Conservation (phyloP, 2,888 invertebrate genomes). For the Tigriopus californicus region DNA sequence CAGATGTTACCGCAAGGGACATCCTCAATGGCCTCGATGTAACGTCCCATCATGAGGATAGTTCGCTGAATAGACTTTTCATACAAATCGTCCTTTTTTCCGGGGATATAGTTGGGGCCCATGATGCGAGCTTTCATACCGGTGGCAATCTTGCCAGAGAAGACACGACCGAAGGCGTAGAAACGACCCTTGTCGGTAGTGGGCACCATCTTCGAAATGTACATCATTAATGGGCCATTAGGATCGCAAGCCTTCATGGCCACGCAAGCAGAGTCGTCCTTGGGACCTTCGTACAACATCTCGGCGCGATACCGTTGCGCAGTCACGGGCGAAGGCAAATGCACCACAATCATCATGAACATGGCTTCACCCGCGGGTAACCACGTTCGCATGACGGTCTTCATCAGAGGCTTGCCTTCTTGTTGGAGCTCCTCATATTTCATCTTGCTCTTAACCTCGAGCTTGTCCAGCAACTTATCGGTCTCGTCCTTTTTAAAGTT, state of each 20-base stretch:
- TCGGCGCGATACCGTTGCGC: constrained; percentile 99
- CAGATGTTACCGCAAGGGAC: constrained; percentile 98
- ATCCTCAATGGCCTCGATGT: constrained; percentile 97
- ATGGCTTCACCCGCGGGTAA: constrained; percentile 97
- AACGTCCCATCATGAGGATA: constrained; percentile 99
- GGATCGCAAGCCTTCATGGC: constrained; percentile 87
- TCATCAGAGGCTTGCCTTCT: constrained; percentile 85
- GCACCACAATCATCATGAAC: constrained; percentile 99
- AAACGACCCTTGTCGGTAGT: constrained; percentile 99
- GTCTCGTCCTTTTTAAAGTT: constrained; percentile 89
- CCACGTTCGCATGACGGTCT: constrained; percentile 98
- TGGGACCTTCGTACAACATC: constrained; percentile 96
- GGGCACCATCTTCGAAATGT: constrained; percentile 99
- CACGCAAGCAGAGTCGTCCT: constrained; percentile 81
- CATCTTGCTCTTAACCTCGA: constrained; percentile 54
- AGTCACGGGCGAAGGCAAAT: constrained; percentile 93
- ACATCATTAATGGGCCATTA: constrained; percentile 98
- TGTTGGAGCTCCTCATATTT: constrained; percentile 89
- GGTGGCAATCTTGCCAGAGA: constrained; percentile 79
- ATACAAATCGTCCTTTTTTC: constrained; percentile 96
- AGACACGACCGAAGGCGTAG: constrained; percentile 99
- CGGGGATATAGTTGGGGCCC: constrained; percentile 94
- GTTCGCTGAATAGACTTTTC: constrained; percentile 99
- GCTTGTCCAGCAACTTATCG: constrained; percentile 63
- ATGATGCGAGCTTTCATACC: constrained; percentile 92